Conservation (phyloP, 2,113 vertebrate genomes). For the Spermophilus dauricus region DNA sequence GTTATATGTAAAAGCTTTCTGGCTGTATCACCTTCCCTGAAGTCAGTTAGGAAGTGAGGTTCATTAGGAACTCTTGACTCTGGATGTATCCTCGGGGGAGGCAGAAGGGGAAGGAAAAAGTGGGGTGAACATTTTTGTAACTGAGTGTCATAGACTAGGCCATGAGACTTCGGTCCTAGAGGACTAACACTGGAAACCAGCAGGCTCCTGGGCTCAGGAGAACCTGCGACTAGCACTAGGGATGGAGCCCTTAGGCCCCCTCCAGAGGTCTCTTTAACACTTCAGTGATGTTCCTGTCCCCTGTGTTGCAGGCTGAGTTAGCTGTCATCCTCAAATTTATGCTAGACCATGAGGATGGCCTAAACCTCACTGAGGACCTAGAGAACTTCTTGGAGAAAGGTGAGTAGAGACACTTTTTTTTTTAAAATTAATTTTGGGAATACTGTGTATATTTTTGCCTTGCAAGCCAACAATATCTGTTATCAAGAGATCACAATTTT, state of each 20-base stretch:
- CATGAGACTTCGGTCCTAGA: background rate
- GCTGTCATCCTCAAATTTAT: conserved; percentile 91
- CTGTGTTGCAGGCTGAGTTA: conserved; percentile 89
- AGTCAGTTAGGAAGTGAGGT: conserved; percentile 12
- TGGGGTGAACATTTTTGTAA: background rate
- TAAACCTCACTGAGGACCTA: conserved; percentile 90
- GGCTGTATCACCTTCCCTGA: background rate
- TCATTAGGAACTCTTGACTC: background rate
- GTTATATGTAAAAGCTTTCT: background rate
- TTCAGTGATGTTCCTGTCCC: background rate
- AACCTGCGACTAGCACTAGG: background rate
- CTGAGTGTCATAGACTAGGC: background rate
- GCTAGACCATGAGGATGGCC: conserved; percentile 90
- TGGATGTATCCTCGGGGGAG: background rate
- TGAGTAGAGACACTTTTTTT: conserved; percentile 81
- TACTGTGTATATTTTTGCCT: too few relatives aligned
- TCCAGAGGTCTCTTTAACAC: background rate
- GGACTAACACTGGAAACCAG: background rate
- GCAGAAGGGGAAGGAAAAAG: background rate
- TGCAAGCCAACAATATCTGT: too few relatives aligned
- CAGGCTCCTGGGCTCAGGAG: background rate
- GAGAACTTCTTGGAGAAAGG: conserved; percentile 91
- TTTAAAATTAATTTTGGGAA: too few relatives aligned
- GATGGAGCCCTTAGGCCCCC: background rate
- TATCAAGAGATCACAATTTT: too few relatives aligned